Evolutionary conservation across 2,113 vertebrate genomes (phyloP), one percentile per base, ranked within the genome.

Genomic region (Scortum barcoo): DNA sequence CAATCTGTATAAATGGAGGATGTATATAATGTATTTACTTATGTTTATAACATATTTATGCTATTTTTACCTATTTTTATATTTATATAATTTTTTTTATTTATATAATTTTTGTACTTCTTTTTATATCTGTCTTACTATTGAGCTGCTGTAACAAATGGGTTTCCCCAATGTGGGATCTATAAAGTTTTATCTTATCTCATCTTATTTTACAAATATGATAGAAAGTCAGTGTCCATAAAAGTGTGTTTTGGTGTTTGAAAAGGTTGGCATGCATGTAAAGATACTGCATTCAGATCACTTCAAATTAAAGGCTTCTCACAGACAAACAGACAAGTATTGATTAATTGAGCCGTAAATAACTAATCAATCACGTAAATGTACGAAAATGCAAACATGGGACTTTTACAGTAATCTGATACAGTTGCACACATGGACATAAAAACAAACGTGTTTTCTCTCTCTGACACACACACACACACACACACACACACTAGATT

Each of bases 401-500:
- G 16, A 6, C 1, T 20, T 26, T 54, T 10, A 28, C 1, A 61
- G 36, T 9, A 63, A 74, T 53, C 19, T 44, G 26, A 78, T 50
- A 76, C 36, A 58, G 30, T 62, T 57, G 38, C n/a, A 62, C 4
- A 19, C 50, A 38, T 30, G 53, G 9, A 50, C 12, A 30, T 13
- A 38, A 10, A 58, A 56, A 58, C 63, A 75, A n/a, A 36, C 44
- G 22, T 20, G 40, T 17, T 46, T 20, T 16, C 30, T 28, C 66
- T 9, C 58, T 42, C 30, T 63, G 3, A 36, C 67, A 38, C 60
- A 60, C 0, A 57, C 26, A 72, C 56, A 44, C 33, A 36, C 69
- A 81, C 70, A 20, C 42, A n/a, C 60, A 62, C 53, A 50, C 63
- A 60, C 62, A 26, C 44, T 1, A 26, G 28, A 83, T 83, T 16